Conservation (phyloP, 2,113 vertebrate species). For the Colaptes auratus region DNA sequence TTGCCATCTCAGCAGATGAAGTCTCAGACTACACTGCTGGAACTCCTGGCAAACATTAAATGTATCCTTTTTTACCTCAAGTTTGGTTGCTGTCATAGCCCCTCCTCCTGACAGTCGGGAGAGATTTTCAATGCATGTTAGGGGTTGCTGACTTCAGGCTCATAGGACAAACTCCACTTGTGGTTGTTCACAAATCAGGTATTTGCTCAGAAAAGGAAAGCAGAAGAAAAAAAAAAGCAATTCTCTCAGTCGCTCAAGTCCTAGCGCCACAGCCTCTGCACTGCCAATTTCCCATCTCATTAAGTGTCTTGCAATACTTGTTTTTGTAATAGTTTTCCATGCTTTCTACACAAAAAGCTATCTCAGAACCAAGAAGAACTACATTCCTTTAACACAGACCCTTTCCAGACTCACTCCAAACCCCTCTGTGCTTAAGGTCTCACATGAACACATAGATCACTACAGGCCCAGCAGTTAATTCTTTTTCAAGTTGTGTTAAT, state of each 20-base stretch:
- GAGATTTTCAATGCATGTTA: neutral
- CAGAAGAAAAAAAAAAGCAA: neutral
- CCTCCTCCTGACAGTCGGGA: neutral
- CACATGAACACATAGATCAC: neutral
- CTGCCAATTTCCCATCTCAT: slow-evolving; percentile 27
- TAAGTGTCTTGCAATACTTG: slow-evolving; percentile 62
- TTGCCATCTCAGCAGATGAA: neutral
- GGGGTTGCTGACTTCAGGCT: neutral
- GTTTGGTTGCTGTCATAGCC: neutral
- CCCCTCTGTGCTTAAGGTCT: slow-evolving; percentile 19
- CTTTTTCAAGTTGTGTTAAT: neutral
- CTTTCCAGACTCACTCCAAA: slow-evolving; percentile 45
- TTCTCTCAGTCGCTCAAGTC: neutral
- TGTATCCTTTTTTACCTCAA: fast-evolving
- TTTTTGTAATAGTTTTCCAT: slow-evolving; percentile 53
- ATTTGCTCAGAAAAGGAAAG: neutral
- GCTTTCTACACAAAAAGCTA: slow-evolving; percentile 51
- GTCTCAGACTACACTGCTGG: neutral
- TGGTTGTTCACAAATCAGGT: neutral
- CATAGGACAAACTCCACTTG: neutral
- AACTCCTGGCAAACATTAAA: neutral
- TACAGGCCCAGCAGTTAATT: neutral
- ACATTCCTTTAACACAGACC: slow-evolving; percentile 47
- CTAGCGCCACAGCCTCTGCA: neutral
- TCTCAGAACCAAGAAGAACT: slow-evolving; percentile 23